Conservation (phyloP, 2,797 vertebrate species). For the Pseudochirops cupreus region DNA sequence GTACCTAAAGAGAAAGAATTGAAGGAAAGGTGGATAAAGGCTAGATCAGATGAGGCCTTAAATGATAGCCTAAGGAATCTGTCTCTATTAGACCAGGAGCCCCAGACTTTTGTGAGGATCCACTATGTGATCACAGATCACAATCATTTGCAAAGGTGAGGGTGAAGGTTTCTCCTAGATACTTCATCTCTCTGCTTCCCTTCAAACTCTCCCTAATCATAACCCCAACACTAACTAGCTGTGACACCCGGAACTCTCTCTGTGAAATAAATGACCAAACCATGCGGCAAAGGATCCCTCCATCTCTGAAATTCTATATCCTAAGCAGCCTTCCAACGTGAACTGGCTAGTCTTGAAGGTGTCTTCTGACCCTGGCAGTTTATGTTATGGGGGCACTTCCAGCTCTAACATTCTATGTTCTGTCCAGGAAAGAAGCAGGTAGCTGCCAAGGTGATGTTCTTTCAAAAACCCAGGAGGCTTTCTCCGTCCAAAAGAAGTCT, state of each 20-base stretch:
- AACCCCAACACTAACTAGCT: background rate
- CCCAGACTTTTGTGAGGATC: background rate
- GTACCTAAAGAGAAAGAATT: slow-evolving; percentile 20
- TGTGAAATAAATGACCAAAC: background rate
- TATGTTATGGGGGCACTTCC: background rate
- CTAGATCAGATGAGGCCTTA: background rate
- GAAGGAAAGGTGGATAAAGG: slow-evolving; percentile 50
- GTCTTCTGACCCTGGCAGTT: background rate
- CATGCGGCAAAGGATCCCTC: background rate
- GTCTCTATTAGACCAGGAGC: slow-evolving; percentile 49
- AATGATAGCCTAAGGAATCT: slow-evolving; percentile 46
- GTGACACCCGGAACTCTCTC: background rate
- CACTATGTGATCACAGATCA: background rate
- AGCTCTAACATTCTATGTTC: background rate
- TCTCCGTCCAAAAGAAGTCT: background rate
- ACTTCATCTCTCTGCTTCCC: background rate
- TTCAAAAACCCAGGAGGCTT: background rate
- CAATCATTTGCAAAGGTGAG: background rate
- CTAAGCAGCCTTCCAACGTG: background rate
- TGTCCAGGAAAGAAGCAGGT: background rate
- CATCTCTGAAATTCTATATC: background rate
- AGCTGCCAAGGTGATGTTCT: background rate
- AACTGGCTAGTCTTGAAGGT: background rate
- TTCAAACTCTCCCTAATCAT: background rate
- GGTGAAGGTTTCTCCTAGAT: background rate